Base-by-base conservation (phyloP, 2,113 vertebrate species). In the Gadus chalcogrammus region DNA sequence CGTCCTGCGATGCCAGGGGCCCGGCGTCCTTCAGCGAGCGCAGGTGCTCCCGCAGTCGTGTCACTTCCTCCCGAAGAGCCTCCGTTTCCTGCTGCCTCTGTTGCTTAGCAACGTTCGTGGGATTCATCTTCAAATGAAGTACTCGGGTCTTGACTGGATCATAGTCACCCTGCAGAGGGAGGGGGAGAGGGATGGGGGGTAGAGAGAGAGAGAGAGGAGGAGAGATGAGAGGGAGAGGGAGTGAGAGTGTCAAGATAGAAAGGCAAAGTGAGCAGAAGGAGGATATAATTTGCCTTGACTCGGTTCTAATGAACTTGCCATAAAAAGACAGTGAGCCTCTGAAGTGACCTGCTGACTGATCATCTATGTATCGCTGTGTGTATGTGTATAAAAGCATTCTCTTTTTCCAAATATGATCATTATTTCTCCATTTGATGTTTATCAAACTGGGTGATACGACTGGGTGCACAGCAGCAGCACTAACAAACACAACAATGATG, bases 51-150 rank as follows among this genome's bases (percentile, higher is more conserved):
- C 92, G 77, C 59, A 99, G 92, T 68, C 71, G 90, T 84, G 90
- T 0, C 93, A 96, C 78, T 95, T 91, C 96, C 64, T 94, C 92
- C 71, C 82, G 92, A 27, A 98, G 93, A 55, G 82, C 86, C 59
- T 91, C 92, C 56, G 88, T 87, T 67, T 95, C 94, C 72, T 95
- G 92, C 4, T 84, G 91, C 1, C 90, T 93, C 79, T 94, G 92
- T 80, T 95, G 94, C 89, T 93, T 93, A 55, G 95, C 97, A 79
- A 87, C 56, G 17, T 90, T 84, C 0, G 91, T 84, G 0, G 97
- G 97, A 87, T 98, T 99, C 92, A 95, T 85, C 69, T 92, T 94
- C 69, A 99, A 77, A 78, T 98, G 96, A 48, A 99, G 78, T 61
- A 99, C 94, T 75, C 93, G 93, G 77, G 94, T 96, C 76, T 85